Base-by-base conservation (phyloP, 2,113 vertebrate species). In the Genyomyrus donnyi region DNA sequence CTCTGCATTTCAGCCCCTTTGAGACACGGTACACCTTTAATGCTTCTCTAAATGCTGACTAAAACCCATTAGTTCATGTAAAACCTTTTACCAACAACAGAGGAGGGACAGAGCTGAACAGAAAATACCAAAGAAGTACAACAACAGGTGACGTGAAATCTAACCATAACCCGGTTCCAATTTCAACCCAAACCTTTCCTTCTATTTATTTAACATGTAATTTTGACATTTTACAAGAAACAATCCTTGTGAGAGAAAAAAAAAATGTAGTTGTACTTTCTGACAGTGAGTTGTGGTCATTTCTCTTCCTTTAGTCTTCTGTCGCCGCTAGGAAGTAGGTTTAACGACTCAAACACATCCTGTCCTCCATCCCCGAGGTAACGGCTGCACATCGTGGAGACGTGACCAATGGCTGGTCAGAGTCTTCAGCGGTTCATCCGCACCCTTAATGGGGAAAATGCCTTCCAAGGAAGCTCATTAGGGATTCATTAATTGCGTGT, bases 151-250 rank as follows among this genome's bases (percentile, higher is more conserved):
- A 39, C 8, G n/a, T 27, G 6, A 48, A 52, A 87, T 52, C 46
- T 21, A 56, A 56, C 5, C 53, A 13, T 4, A 48, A 31, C 10
- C 85, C 6, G n/a, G 39, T 10, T 48, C 45, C 6, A 17, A 86
- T 93, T 94, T 94, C 94, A 95, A 94, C 39, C 39, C 39, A 42
- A 42, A 42, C 39, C 39, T 39, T 39, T 39, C 39, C 3, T 42
- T 42, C 39, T 42, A 3, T 42, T 42, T 42, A 42, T 3, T 42
- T 42, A 42, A 42, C 39, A 42, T 3, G 39, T 42, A 42, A 42
- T 42, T 42, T 42, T 4, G 39, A 42, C 31, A 39, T 77, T 77
- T 77, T 7, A 35, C 27, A 31, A 77, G n/a, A 39, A 39, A 35
- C 2, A 70, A 70, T 39, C 70, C 70, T 39, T 39, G 83, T 3